Evolutionary conservation across 2,888 invertebrate genomes (phyloP).

Genomic region (Xestobium rufovillosum): DNA sequence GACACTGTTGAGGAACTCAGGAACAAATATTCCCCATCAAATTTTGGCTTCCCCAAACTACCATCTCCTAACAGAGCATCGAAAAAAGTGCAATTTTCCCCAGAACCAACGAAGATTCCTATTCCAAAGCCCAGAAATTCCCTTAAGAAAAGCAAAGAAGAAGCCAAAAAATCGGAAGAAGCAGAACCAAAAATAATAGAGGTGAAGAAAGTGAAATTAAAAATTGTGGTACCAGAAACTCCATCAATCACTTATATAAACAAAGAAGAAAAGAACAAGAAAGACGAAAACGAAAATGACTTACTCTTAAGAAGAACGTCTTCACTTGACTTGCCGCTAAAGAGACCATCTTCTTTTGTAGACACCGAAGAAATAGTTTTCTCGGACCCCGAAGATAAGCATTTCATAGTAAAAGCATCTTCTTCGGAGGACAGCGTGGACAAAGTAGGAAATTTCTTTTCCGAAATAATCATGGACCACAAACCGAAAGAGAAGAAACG

Average conservation of each 20-base stretch:
- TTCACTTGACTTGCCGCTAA: slow-evolving; percentile 1
- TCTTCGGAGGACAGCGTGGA: slow-evolving; percentile 36
- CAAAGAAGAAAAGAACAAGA: not conserved
- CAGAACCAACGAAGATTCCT: slow-evolving; percentile 16
- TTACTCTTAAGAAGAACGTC: not conserved
- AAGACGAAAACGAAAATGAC: slow-evolving; percentile 4
- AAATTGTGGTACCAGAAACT: not conserved
- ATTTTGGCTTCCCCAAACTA: slow-evolving; percentile 30
- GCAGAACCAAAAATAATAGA: no score
- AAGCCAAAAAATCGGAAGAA: not conserved
- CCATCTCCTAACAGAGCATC: slow-evolving; percentile 20
- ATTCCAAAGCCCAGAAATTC: slow-evolving; percentile 12
- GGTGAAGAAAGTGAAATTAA: not conserved
- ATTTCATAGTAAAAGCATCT: slow-evolving; percentile 25
- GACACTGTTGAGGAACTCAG: slow-evolving; percentile 25
- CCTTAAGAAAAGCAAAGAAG: slow-evolving; percentile 5
- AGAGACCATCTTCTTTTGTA: slow-evolving; percentile 8
- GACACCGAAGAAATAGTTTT: not conserved
- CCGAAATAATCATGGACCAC: slow-evolving; percentile 35
- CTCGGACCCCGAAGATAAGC: slow-evolving; percentile 24
- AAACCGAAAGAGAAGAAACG: slow-evolving; percentile 37
- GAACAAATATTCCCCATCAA: slow-evolving; percentile 32
- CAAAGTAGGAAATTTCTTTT: slow-evolving; percentile 33
- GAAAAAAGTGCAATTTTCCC: slow-evolving; percentile 11
- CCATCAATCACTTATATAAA: not conserved